Evolutionary conservation across 2,113 vertebrate genomes (phyloP).

Genomic region (Spermophilus dauricus): DNA sequence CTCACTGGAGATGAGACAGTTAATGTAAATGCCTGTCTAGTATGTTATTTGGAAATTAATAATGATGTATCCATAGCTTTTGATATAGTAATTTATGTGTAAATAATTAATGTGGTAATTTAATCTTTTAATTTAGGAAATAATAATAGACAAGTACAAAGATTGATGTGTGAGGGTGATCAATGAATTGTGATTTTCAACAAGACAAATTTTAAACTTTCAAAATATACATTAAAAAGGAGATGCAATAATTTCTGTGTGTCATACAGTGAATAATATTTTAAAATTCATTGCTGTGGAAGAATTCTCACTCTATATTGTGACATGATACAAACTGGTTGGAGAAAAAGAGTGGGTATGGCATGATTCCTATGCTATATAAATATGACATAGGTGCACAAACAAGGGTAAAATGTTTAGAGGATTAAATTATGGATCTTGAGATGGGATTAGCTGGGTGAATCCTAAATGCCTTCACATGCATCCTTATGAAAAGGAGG

Average conservation of each 20-base stretch:
- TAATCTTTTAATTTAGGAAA: not conserved
- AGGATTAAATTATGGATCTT: not conserved
- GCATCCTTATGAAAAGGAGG: not conserved
- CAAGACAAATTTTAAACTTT: not conserved
- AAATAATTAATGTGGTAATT: not conserved
- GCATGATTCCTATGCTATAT: not conserved
- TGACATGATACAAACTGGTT: not conserved
- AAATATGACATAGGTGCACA: not conserved
- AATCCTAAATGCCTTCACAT: not conserved
- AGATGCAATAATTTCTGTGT: not conserved
- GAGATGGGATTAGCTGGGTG: not conserved
- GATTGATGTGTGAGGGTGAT: not conserved
- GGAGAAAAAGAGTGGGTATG: not conserved
- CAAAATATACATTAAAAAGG: not conserved
- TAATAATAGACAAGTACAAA: not conserved
- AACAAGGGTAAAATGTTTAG: not conserved
- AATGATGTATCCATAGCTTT: not conserved
- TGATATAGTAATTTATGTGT: not conserved
- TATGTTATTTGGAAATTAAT: not conserved
- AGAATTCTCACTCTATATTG: not conserved
- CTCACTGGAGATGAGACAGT: not conserved
- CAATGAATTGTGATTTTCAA: not conserved
- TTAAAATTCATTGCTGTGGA: not conserved
- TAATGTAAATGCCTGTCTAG: not conserved
- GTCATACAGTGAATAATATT: not conserved